Evolutionary conservation across 2,113 vertebrate genomes (phyloP), one percentile per base, ranked within the genome.

Genomic region (Periophthalmus modestus): DNA sequence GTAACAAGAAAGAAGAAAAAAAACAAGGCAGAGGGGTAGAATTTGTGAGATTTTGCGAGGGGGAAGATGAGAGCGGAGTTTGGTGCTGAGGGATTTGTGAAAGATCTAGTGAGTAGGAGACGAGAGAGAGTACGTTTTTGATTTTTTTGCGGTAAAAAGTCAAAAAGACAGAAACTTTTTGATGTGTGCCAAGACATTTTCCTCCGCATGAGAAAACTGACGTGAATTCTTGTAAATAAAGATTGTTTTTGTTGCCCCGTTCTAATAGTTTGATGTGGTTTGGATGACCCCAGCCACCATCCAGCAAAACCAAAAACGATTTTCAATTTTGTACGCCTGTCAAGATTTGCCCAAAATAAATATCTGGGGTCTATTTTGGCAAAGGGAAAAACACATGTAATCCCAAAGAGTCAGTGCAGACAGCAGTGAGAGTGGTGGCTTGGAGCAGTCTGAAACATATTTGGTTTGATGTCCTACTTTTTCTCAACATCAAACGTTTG

Each of bases 31-130:
- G 61, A 71, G 69, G 68, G 81, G 48, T 50, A 73, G 80, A 80
- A 73, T 84, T 87, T 87, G 66, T 74, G 77, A 88, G 86, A 87
- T 89, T 84, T 77, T 81, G 73, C 73, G 79, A 81, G 62, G 72
- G 83, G 76, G 85, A 78, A 86, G 85, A 86, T 87, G 88, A 89
- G 84, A 85, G 83, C 82, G 84, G 84, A 72, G 75, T 83, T 78
- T 74, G 69, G 87, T 59, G 54, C 80, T 67, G 77, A 80, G 88
- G 85, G 89, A 89, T 89, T 88, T 87, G 72, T 75, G 71, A 73
- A 72, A 81, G 83, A 88, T 76, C 63, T 80, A 78, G 78, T 84
- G 83, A 80, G 85, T 75, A 75, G 81, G 82, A 89, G 69, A 75
- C 70, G 70, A 72, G 70, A 33, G 73, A 84, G 73, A 83, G 66